Conservation (phyloP, 2,113 vertebrate species). For the Lampris megalopsis region DNA sequence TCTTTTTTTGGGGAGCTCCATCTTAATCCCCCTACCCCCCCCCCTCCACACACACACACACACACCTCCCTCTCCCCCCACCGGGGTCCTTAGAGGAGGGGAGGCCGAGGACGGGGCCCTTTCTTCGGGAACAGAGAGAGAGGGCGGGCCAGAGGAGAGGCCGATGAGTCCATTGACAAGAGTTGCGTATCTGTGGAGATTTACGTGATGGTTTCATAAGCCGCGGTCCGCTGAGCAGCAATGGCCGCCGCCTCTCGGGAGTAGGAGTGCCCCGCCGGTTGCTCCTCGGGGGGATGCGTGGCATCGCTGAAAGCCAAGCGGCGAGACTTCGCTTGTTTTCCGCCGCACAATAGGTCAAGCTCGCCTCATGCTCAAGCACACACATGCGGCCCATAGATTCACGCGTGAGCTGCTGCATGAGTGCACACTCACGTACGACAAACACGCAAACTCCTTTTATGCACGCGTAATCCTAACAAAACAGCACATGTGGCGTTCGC, state of each 20-base stretch:
- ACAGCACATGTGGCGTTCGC: too few species aligned
- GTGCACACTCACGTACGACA: too few species aligned
- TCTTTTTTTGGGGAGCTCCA: conserved; percentile 41
- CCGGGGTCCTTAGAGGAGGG: conserved; percentile 50
- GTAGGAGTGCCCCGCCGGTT: conserved; percentile 14
- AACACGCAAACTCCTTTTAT: too few species aligned
- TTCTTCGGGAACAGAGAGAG: conserved; percentile 59
- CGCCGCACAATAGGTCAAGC: conserved; percentile 12
- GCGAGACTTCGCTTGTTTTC: conserved; percentile 31
- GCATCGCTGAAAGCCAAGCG: conserved; percentile 52
- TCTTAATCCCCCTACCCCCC: conserved; percentile 62
- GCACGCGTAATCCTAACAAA: too few species aligned
- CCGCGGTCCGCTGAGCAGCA: conserved; percentile 72
- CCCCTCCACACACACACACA: too few species aligned
- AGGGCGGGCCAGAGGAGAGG: conserved; percentile 38
- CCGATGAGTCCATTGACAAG: conserved; percentile 69
- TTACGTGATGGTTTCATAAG: conserved; percentile 81
- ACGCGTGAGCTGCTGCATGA: too few species aligned
- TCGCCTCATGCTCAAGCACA: background rate
- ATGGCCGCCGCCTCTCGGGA: conserved; percentile 15
- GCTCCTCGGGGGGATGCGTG: conserved; percentile 23
- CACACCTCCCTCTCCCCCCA: background rate
- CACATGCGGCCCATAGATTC: too few species aligned
- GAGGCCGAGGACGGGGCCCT: conserved; percentile 44
- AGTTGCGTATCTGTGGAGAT: conserved; percentile 74